Percentiles rank a stretch among this genome's conserved stretches.
Evolutionary conservation across 2,888 invertebrate genomes (phyloP).

Genomic region (Meandrusa payeni): DNA sequence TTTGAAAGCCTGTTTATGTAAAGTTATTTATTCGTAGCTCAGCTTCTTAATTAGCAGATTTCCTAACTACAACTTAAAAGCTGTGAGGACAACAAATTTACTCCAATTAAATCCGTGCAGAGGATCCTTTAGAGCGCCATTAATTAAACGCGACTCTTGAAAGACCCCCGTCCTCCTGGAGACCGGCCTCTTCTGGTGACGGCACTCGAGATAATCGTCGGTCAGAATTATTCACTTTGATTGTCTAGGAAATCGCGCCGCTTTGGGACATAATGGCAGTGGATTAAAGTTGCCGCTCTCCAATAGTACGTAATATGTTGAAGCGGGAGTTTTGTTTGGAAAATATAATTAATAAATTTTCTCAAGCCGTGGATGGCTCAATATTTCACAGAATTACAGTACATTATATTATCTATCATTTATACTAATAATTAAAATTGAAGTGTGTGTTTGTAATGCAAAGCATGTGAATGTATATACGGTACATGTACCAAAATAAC

Average conservation of each 20-base stretch:
- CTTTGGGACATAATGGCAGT: slow-evolving; percentile 53
- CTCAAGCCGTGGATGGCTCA: no score
- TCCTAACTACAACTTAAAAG: slow-evolving; percentile 24
- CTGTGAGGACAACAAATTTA: slow-evolving; percentile 39
- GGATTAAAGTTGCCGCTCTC: slow-evolving; percentile 36
- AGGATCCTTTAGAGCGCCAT: slow-evolving; percentile 44
- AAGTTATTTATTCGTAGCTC: background rate
- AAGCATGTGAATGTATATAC: no score
- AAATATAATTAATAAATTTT: no score
- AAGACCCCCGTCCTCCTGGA: slow-evolving; percentile 37
- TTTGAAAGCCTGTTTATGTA: background rate
- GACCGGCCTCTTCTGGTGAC: slow-evolving; percentile 38
- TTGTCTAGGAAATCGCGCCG: slow-evolving; percentile 55
- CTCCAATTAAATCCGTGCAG: slow-evolving; percentile 49
- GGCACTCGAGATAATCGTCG: slow-evolving; percentile 63
- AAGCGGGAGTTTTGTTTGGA: no score
- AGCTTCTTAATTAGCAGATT: no score
- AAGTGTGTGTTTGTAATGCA: no score
- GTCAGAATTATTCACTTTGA: slow-evolving; percentile 67
- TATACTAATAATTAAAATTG: no score
- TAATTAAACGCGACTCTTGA: slow-evolving; percentile 62
- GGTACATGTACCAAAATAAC: no score
- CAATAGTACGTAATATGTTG: slow-evolving; percentile 13
- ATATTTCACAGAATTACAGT: no score
- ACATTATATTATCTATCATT: no score